These are phyloP conservation scores for Acrocyrtus sp. DNA, from an alignment of 2,888 invertebrate species.

Conservation along the genomic window DNA sequence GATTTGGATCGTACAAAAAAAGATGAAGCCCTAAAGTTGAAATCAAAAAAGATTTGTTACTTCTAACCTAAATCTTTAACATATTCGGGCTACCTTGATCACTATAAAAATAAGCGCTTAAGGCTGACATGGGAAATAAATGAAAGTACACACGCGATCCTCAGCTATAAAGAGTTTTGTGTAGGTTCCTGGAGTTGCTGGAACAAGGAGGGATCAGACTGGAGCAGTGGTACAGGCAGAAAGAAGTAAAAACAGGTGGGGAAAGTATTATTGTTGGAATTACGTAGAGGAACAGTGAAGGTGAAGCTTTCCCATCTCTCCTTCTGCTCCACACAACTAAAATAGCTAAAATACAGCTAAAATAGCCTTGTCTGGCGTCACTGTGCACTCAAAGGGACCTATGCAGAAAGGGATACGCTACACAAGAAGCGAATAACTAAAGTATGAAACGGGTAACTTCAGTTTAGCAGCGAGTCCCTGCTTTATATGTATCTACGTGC, in stretches of 20 bases:
- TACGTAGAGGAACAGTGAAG: background rate
- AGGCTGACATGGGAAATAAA: slow-evolving; percentile 39
- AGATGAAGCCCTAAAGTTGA: slow-evolving; percentile 33
- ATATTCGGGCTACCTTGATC: slow-evolving; percentile 26
- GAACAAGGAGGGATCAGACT: background rate
- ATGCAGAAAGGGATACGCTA: background rate
- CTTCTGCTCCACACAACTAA: background rate
- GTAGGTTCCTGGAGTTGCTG: background rate
- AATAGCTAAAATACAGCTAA: too few relatives aligned
- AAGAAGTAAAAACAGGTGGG: slow-evolving; percentile 49
- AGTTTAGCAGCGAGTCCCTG: background rate
- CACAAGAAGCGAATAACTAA: background rate
- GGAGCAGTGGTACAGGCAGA: background rate
- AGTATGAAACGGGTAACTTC: background rate
- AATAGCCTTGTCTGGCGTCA: too few relatives aligned
- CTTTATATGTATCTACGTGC: background rate
- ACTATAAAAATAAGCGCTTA: slow-evolving; percentile 32
- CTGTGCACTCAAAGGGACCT: too few relatives aligned
- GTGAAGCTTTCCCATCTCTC: background rate
- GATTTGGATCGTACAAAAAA: slow-evolving; percentile 2
- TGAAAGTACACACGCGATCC: slow-evolving; percentile 17
- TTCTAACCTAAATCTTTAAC: slow-evolving; percentile 41
- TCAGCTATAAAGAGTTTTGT: background rate
- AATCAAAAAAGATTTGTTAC: slow-evolving; percentile 47
- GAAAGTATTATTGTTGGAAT: slow-evolving; percentile 27